Conservation (phyloP, 2,888 invertebrate species). For the Selenia dentaria region DNA sequence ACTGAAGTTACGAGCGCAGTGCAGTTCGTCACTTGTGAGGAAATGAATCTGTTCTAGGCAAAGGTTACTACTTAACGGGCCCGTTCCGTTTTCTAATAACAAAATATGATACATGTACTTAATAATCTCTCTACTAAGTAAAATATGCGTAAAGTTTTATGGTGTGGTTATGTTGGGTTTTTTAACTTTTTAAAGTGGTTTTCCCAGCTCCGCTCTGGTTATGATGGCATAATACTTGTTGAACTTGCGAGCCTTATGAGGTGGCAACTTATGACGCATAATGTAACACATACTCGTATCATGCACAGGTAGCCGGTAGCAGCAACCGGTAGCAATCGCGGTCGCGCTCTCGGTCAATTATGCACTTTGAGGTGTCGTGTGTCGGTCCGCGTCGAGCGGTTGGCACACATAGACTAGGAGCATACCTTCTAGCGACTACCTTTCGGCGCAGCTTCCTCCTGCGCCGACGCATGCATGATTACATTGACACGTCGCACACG, state of each 20-base stretch:
- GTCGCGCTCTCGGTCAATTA: conserved; percentile 53
- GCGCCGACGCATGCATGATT: conserved; percentile 49
- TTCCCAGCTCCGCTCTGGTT: conserved; percentile 24
- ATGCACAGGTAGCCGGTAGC: conserved; percentile 34
- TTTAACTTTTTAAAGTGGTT: conserved; percentile 15
- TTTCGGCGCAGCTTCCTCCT: conserved; percentile 60
- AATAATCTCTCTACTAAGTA: neutral
- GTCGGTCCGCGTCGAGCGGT: conserved; percentile 37
- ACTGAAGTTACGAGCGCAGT: no score
- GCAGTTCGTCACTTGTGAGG: no score
- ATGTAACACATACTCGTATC: conserved; percentile 43
- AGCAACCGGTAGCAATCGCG: conserved; percentile 36
- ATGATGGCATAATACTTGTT: conserved; percentile 30
- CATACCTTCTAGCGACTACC: conserved; percentile 25
- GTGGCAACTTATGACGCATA: conserved; percentile 37
- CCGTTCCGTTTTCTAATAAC: no score
- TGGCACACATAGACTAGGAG: conserved; percentile 43
- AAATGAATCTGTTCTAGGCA: no score
- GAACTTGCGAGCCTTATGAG: conserved; percentile 48
- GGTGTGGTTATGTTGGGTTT: neutral
- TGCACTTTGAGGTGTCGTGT: conserved; percentile 37
- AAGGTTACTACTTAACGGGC: no score
- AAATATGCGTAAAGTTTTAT: neutral
- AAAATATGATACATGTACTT: no score
- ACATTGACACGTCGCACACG: conserved; percentile 40